phyloP scores from a whole-genome alignment of 2,113 vertebrate species.

The Lophius piscatorius region DNA sequence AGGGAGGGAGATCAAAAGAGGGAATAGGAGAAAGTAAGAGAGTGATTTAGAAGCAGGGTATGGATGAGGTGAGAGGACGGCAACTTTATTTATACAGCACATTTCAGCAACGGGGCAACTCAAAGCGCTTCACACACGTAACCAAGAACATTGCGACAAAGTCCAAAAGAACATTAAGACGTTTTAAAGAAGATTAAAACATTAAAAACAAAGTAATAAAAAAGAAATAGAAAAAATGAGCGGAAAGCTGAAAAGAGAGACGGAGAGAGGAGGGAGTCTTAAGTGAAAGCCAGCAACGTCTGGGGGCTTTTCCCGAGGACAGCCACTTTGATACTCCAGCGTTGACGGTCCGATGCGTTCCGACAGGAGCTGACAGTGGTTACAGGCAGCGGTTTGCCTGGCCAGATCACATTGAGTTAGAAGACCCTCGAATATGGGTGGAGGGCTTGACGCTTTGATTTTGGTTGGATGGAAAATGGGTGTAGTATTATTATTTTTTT shows the following conservation, averaged over 20 bases:
- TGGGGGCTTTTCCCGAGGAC: slow-evolving; percentile 70
- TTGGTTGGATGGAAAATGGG: slow-evolving; percentile 64
- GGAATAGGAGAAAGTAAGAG: slow-evolving; percentile 33
- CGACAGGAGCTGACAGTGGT: slow-evolving; percentile 70
- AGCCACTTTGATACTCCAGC: too few species aligned
- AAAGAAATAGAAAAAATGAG: too few species aligned
- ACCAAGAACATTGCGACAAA: too few species aligned
- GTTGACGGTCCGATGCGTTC: slow-evolving; percentile 64
- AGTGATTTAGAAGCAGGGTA: slow-evolving; percentile 11
- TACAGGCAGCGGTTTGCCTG: slow-evolving; percentile 66
- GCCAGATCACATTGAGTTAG: slow-evolving; percentile 66
- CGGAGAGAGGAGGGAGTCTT: too few species aligned
- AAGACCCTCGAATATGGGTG: slow-evolving; percentile 59
- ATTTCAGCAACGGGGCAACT: too few species aligned
- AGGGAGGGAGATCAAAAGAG: slow-evolving; percentile 28
- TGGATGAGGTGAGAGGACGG: slow-evolving; percentile 60
- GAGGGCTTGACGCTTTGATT: slow-evolving; percentile 64
- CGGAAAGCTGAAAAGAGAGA: slow-evolving; percentile 43
- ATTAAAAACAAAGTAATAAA: too few species aligned
- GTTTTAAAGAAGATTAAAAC: too few species aligned
- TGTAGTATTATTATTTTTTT: slow-evolving; percentile 15
- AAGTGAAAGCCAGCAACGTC: slow-evolving; percentile 61
- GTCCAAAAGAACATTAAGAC: too few species aligned
- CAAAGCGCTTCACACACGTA: too few species aligned
- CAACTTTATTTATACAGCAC: too few species aligned